phyloP scores from a whole-genome alignment of 2,888 invertebrate genomes.

The Xanthorhoe designata region DNA sequence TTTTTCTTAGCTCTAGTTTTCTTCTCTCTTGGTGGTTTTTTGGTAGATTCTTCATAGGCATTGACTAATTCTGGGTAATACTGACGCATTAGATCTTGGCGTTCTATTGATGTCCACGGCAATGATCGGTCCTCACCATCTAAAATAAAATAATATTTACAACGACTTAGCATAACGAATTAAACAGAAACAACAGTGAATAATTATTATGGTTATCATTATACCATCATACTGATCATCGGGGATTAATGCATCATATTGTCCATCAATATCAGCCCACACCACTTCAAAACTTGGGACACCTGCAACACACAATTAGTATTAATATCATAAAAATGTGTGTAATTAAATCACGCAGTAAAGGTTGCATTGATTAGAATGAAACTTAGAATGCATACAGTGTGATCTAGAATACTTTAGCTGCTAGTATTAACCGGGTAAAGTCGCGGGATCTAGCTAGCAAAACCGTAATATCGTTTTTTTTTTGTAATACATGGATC shows the following conservation, averaged over 20 bases:
- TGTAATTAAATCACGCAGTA: no score
- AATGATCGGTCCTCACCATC: constrained; percentile 78
- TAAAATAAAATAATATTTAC: constrained; percentile 41
- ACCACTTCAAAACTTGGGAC: constrained; percentile 90
- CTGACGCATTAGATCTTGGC: constrained; percentile 86
- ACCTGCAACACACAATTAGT: constrained; percentile 66
- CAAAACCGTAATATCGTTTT: no score
- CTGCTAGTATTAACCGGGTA: no score
- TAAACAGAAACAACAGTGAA: background rate
- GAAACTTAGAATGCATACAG: no score
- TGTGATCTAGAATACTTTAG: no score
- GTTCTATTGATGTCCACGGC: constrained; percentile 89
- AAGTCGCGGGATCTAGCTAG: no score
- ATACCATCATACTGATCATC: constrained; percentile 84
- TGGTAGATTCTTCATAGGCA: constrained; percentile 82
- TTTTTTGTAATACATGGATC: background rate
- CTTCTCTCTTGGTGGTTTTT: constrained; percentile 81
- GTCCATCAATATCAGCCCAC: constrained; percentile 87
- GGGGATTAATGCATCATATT: constrained; percentile 86
- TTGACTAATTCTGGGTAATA: constrained; percentile 88
- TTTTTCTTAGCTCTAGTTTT: constrained; percentile 55
- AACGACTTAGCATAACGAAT: background rate
- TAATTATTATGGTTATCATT: background rate
- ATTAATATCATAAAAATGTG: background rate
- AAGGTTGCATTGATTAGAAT: background rate